These are phyloP conservation scores for Agrotis clavis DNA, from an alignment of 2,888 invertebrate genomes.

Conservation along the genomic window DNA sequence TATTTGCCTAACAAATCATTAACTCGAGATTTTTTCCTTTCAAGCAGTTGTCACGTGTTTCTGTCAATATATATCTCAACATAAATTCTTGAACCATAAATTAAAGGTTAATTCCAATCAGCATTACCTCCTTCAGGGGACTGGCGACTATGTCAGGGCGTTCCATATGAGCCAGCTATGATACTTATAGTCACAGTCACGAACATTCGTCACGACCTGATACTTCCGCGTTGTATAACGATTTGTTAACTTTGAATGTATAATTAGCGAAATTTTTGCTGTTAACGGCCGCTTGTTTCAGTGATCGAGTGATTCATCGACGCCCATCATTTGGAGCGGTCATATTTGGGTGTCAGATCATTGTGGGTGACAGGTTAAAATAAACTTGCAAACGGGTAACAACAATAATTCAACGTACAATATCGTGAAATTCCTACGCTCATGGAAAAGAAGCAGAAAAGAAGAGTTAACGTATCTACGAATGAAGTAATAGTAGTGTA, in stretches of 20 bases:
- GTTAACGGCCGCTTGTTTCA: slow-evolving; percentile 29
- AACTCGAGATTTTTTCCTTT: slow-evolving; percentile 11
- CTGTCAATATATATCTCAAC: neutral
- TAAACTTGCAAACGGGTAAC: neutral
- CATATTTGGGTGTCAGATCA: too few relatives aligned
- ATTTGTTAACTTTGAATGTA: slow-evolving; percentile 59
- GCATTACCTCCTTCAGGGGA: slow-evolving; percentile 31
- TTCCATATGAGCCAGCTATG: slow-evolving; percentile 26
- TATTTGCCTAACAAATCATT: slow-evolving; percentile 25
- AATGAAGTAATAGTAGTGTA: too few relatives aligned
- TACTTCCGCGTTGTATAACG: slow-evolving; percentile 65
- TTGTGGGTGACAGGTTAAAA: neutral
- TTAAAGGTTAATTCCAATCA: slow-evolving; percentile 40
- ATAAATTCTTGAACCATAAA: neutral
- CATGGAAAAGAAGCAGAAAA: too few relatives aligned
- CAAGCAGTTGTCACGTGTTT: neutral
- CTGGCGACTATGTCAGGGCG: slow-evolving; percentile 41
- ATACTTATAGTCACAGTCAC: slow-evolving; percentile 51
- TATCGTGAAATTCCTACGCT: too few relatives aligned
- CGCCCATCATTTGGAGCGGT: neutral
- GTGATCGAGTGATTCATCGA: slow-evolving; percentile 32
- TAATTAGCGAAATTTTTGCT: slow-evolving; percentile 64
- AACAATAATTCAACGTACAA: neutral
- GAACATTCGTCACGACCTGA: slow-evolving; percentile 60
- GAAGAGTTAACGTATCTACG: too few relatives aligned